Conservation (phyloP, 2,113 vertebrate species). For the Anolis carolinensis region DNA sequence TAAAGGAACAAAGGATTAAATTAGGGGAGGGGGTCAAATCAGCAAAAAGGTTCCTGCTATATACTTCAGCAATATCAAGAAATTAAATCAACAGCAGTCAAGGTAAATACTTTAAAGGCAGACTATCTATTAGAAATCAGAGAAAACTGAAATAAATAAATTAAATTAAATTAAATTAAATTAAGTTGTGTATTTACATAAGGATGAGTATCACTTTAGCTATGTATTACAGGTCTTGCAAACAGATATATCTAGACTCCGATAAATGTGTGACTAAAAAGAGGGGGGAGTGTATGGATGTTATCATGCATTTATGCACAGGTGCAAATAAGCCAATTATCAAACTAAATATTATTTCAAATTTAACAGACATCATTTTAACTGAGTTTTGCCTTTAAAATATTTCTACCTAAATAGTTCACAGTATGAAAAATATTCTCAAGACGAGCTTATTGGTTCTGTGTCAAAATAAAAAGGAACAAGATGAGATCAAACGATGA, state of each 20-base stretch:
- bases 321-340: neutral
- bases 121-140: neutral
- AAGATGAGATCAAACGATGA: neutral
- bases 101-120: conserved; percentile 6
- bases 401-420: too few relatives aligned
- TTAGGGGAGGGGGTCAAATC: neutral
- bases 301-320: neutral
- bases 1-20: neutral
- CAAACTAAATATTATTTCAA: too few relatives aligned
- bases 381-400: too few relatives aligned
- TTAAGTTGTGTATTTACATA: too few relatives aligned
- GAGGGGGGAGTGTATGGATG: neutral
- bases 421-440: too few relatives aligned
- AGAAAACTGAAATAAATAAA: neutral
- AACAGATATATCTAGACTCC: too few relatives aligned
- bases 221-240: too few relatives aligned
- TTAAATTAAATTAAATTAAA: too few relatives aligned
- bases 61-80: conserved; percentile 24
- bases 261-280: too few relatives aligned
- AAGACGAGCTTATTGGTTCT: too few relatives aligned
- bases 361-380: too few relatives aligned
- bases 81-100: neutral
- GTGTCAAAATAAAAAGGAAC: neutral
- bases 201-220: too few relatives aligned
- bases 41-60: neutral